Evolutionary conservation across 2,888 invertebrate species (phyloP).

Genomic region (Phytoseiulus persimilis): DNA sequence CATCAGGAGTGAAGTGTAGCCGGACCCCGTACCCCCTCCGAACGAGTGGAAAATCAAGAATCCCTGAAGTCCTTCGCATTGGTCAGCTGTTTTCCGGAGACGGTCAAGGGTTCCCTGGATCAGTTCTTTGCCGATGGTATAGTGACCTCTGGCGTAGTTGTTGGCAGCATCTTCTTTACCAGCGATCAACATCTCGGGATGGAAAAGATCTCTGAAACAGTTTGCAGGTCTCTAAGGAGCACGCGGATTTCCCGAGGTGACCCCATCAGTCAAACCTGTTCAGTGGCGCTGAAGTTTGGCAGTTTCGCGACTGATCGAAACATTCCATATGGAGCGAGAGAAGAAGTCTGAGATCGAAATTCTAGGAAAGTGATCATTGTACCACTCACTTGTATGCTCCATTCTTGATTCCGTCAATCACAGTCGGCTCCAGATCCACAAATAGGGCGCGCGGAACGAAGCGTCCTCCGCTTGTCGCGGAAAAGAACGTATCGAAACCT

Average conservation of each 20-base stretch:
- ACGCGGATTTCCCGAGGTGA: no score
- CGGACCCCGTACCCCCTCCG: slow-evolving; percentile 55
- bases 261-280: no score
- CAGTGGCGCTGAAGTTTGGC: no score
- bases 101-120: slow-evolving; percentile 48
- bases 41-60: slow-evolving; percentile 85
- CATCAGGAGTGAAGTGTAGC: slow-evolving; percentile 55
- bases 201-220: slow-evolving; percentile 48
- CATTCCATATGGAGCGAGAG: no score
- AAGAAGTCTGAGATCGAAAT: no score
- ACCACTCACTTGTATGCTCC: not conserved
- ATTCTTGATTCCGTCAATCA: slow-evolving; percentile 55
- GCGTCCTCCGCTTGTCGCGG: slow-evolving; percentile 86
- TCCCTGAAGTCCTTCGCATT: slow-evolving; percentile 58
- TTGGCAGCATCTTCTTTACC: slow-evolving; percentile 77
- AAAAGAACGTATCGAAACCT: slow-evolving; percentile 54
- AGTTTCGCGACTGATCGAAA: no score
- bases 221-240: no score
- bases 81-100: slow-evolving; percentile 51
- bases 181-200: slow-evolving; percentile 50
- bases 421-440: slow-evolving; percentile 91
- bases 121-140: slow-evolving; percentile 50
- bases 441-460: slow-evolving; percentile 90
- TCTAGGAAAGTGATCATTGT: no score
- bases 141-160: slow-evolving; percentile 64